Evolutionary conservation across 2,888 invertebrate species (phyloP).

Genomic region (Erebia epiphron): DNA sequence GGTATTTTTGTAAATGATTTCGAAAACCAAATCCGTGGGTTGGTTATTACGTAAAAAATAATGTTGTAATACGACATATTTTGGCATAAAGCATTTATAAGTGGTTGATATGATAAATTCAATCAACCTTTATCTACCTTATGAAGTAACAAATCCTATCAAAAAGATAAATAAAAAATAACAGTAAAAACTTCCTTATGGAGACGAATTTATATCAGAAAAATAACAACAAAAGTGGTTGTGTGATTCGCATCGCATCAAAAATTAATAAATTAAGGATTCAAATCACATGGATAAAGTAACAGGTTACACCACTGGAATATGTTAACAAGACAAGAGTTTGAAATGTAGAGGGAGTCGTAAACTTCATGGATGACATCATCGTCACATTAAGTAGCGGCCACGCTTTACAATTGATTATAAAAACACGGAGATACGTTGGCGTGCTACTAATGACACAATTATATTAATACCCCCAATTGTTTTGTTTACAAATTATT

Average conservation of each 20-base stretch:
- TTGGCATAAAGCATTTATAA: not conserved
- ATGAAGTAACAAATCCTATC: conserved; percentile 24
- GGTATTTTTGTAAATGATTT: not conserved
- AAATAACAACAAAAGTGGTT: conserved; percentile 24
- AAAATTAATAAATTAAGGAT: conserved; percentile 40
- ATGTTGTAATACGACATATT: not conserved
- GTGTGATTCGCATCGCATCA: conserved; percentile 13
- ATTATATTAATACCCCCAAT: conserved; percentile 46
- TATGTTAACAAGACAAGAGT: conserved; percentile 47
- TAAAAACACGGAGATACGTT: conserved; percentile 40
- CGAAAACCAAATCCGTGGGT: not conserved
- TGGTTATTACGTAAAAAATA: not conserved
- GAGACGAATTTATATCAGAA: conserved; percentile 31
- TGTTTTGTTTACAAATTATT: conserved; percentile 45
- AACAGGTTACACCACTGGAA: conserved; percentile 53
- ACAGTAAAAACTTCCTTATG: conserved; percentile 39
- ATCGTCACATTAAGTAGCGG: conserved; percentile 44
- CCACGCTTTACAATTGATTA: conserved; percentile 39
- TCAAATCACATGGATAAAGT: conserved; percentile 43
- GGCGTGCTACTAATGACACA: conserved; percentile 47
- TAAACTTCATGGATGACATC: conserved; percentile 47
- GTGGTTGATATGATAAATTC: not conserved
- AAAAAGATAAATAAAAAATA: conserved; percentile 29
- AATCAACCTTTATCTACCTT: not conserved
- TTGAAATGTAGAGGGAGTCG: conserved; percentile 41